phyloP scores from a whole-genome alignment of 1,140 invertebrate species.

The Drepana arcuata region DNA sequence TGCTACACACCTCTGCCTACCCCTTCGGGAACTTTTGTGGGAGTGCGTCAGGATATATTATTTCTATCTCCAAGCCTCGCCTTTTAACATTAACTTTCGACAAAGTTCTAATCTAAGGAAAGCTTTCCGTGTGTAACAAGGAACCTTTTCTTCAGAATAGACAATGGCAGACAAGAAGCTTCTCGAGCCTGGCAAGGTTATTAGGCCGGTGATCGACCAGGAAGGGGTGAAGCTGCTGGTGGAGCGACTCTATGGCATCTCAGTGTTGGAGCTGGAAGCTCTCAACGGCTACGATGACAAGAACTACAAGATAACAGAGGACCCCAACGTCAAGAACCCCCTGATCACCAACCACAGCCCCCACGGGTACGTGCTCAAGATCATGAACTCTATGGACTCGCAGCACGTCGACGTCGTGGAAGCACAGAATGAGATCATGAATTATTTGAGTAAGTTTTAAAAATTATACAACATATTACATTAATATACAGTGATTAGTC shows the following conservation, averaged over 20 bases:
- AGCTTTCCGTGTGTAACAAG: too few species aligned
- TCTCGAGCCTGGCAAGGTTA: conserved; percentile 73
- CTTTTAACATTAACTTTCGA: too few species aligned
- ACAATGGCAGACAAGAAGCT: conserved; percentile 33
- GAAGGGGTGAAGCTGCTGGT: conserved; percentile 73
- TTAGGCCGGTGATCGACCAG: conserved; percentile 74
- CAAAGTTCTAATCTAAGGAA: too few species aligned
- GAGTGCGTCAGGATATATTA: too few species aligned
- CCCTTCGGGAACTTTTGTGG: too few species aligned
- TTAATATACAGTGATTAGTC: too few species aligned
- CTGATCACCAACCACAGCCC: conserved; percentile 67
- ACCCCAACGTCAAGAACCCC: conserved; percentile 73
- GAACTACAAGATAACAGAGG: conserved; percentile 77
- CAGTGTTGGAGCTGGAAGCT: conserved; percentile 75
- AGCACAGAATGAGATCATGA: conserved; percentile 79
- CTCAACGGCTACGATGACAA: conserved; percentile 87
- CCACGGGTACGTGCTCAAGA: conserved; percentile 85
- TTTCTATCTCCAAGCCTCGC: too few species aligned
- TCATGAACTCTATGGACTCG: conserved; percentile 86
- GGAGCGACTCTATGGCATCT: conserved; percentile 79
- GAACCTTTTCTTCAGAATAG: conserved; percentile 7
- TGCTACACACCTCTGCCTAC: too few species aligned
- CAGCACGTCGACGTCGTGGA: conserved; percentile 77
- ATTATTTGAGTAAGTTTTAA: conserved; percentile 74
- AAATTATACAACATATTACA: neutral